These are phyloP conservation scores for Tholera decimalis DNA, from an alignment of 2,888 invertebrate species.

Conservation along the genomic window DNA sequence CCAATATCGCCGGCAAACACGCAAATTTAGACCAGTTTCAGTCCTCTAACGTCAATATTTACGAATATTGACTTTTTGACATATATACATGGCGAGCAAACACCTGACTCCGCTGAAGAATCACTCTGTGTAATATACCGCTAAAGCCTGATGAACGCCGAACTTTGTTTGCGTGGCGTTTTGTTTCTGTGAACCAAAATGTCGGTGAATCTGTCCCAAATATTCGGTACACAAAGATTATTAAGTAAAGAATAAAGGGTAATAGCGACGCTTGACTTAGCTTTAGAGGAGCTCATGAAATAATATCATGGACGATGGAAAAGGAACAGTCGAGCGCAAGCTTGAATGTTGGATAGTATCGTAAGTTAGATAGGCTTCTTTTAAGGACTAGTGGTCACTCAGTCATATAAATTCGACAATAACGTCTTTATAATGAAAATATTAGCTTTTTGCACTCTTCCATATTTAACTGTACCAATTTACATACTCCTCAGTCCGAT, in stretches of 20 bases:
- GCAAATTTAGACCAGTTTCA: slow-evolving; percentile 79
- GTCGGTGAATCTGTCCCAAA: slow-evolving; percentile 7
- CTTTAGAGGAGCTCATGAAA: neutral
- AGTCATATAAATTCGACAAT: too few species aligned
- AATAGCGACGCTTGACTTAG: slow-evolving; percentile 3
- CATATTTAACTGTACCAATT: too few species aligned
- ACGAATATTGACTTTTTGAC: slow-evolving; percentile 75
- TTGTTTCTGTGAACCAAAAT: slow-evolving; percentile 14
- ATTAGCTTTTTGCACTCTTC: too few species aligned
- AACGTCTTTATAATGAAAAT: too few species aligned
- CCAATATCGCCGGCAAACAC: slow-evolving; percentile 81
- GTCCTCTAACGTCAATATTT: slow-evolving; percentile 74
- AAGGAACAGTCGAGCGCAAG: neutral
- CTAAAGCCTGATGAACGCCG: slow-evolving; percentile 30
- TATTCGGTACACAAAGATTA: slow-evolving; percentile 13
- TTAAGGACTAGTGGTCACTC: too few species aligned
- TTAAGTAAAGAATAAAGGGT: slow-evolving; percentile 1
- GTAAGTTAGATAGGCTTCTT: too few species aligned
- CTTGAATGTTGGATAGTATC: too few species aligned
- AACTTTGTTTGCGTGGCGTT: neutral
- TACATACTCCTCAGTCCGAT: too few species aligned
- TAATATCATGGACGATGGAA: neutral
- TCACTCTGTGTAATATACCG: slow-evolving; percentile 47
- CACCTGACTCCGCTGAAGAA: slow-evolving; percentile 44
- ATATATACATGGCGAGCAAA: slow-evolving; percentile 56